Percentiles rank a stretch among this genome's conserved stretches.
Conservation (phyloP, 2,113 vertebrate genomes). For the Hyperopisus bebe region DNA sequence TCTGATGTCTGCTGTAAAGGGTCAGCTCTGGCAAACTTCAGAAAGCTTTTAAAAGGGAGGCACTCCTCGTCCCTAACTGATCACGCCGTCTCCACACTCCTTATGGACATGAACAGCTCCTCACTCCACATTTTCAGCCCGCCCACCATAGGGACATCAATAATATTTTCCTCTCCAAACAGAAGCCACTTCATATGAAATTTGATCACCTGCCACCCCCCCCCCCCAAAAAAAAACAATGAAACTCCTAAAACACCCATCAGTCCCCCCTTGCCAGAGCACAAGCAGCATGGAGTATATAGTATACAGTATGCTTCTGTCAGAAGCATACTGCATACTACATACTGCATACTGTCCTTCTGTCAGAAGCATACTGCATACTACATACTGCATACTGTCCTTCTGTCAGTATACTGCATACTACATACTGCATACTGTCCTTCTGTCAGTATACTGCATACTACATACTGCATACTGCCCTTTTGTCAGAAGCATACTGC, state of each 20-base stretch:
- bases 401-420: conserved; percentile 6
- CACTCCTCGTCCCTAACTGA: not conserved
- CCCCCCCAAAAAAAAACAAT: not conserved
- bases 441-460: not conserved
- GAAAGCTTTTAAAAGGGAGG: not conserved
- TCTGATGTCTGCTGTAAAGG: not conserved
- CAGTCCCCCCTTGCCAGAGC: not conserved
- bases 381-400: not conserved
- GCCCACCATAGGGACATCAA: not conserved
- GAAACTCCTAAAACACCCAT: not conserved
- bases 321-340: not conserved
- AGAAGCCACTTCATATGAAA: not conserved
- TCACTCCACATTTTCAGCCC: not conserved
- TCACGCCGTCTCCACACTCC: not conserved
- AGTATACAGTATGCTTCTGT: not conserved
- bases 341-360: not conserved
- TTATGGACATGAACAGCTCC: not conserved
- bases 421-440: not conserved
- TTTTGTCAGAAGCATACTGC: not conserved
- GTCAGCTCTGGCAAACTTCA: not conserved
- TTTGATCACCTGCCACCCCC: not conserved
- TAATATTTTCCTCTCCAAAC: not conserved
- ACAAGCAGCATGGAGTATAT: not conserved
- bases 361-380: not conserved
- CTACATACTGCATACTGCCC: not conserved